phyloP scores from a whole-genome alignment of 2,888 invertebrate genomes.

The Deroplatys truncata region DNA sequence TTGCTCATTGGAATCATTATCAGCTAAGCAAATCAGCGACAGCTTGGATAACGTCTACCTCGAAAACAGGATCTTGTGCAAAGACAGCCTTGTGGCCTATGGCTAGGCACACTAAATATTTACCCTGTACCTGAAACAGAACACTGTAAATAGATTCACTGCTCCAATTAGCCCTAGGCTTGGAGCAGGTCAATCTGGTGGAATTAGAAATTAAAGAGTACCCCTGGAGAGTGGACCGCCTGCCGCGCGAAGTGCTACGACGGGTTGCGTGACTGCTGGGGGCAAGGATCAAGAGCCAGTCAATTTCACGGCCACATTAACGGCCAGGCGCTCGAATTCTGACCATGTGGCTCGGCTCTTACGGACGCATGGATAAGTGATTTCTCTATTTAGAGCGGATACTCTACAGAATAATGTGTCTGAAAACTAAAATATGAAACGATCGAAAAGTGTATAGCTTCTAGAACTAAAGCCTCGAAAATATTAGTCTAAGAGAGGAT shows the following conservation, averaged over 20 bases:
- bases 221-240: background rate
- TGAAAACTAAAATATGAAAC: too few species aligned
- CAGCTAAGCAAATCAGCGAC: too few species aligned
- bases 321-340: background rate
- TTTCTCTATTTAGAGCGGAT: background rate
- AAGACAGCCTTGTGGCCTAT: too few species aligned
- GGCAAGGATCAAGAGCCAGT: background rate
- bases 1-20: too few species aligned
- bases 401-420: background rate
- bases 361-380: background rate
- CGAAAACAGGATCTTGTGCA: too few species aligned
- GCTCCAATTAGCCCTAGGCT: background rate
- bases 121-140: background rate
- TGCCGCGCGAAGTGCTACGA: background rate
- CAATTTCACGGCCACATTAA: constrained; percentile 10
- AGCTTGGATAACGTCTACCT: too few species aligned
- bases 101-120: background rate
- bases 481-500: too few species aligned
- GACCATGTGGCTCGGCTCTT: background rate
- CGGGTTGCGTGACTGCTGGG: background rate
- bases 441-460: too few species aligned
- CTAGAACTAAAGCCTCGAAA: too few species aligned
- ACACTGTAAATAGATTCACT: background rate
- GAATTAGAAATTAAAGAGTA: background rate
- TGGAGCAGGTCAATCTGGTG: background rate